Percentiles rank a stretch among this genome's conserved stretches.
Evolutionary conservation across 1,140 invertebrate genomes (phyloP).

Genomic region (Monomorium pharaonis): DNA sequence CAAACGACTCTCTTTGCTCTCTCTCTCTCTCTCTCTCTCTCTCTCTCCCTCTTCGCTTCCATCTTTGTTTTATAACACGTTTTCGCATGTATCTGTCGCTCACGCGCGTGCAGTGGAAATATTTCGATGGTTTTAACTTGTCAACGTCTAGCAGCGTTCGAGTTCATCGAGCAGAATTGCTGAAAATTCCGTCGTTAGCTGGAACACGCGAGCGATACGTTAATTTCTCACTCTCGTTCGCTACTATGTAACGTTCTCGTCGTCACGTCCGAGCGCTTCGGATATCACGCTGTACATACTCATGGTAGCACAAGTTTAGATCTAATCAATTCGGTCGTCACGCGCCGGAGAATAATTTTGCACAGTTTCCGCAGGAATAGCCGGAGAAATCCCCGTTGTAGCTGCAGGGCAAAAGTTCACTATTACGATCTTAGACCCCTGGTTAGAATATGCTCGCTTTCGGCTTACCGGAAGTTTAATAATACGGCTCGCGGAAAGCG

Average conservation of each 20-base stretch:
- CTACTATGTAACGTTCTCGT: conserved; percentile 6
- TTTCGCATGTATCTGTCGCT: not conserved
- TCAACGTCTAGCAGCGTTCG: conserved; percentile 26
- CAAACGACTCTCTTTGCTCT: conserved; percentile 42
- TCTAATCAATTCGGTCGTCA: conserved; percentile 69
- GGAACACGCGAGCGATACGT: conserved; percentile 38
- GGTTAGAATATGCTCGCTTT: conserved; percentile 54
- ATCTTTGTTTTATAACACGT: not conserved
- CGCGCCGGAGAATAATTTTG: conserved; percentile 61
- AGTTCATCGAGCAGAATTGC: conserved; percentile 28
- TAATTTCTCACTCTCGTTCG: conserved; percentile 40
- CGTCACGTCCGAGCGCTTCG: conserved; percentile 26
- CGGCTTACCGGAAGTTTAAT: conserved; percentile 66
- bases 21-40: not conserved
- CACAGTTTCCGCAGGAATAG: conserved; percentile 42
- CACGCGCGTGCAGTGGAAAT: conserved; percentile 9
- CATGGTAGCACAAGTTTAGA: conserved; percentile 60
- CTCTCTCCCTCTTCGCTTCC: not conserved
- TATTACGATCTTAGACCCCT: conserved; percentile 63
- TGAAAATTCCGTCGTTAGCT: conserved; percentile 17
- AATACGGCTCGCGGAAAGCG: conserved; percentile 58
- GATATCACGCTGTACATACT: conserved; percentile 44
- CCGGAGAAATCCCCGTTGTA: conserved; percentile 45
- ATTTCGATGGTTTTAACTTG: conserved; percentile 43
- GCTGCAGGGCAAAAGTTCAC: conserved; percentile 59